phyloP scores from a whole-genome alignment of 1,140 invertebrate species.

The Temnothorax curvispinosus region DNA sequence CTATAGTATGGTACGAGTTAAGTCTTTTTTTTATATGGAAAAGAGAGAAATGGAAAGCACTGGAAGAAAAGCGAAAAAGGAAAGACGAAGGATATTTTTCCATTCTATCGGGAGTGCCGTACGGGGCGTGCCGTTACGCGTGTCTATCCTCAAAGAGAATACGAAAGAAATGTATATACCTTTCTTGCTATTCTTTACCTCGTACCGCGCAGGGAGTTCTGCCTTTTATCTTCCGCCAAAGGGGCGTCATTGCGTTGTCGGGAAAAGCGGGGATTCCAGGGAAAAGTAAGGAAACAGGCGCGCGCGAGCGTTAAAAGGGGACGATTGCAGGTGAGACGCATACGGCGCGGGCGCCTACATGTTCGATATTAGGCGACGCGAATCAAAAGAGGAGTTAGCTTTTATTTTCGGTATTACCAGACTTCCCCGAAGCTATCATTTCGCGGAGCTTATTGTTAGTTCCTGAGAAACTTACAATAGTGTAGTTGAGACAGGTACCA shows the following conservation, averaged over 20 bases:
- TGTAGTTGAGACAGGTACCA: not conserved
- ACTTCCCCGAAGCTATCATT: slow-evolving; percentile 8
- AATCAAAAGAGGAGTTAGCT: slow-evolving; percentile 45
- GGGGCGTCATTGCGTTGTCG: slow-evolving; percentile 50
- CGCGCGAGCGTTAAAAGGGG: slow-evolving; percentile 37
- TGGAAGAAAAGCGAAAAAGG: slow-evolving; percentile 9
- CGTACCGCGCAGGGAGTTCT: slow-evolving; percentile 48
- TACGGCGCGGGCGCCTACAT: slow-evolving; percentile 3
- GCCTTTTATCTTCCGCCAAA: slow-evolving; percentile 65
- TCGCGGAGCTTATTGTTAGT: not conserved
- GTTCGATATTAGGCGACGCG: slow-evolving; percentile 40
- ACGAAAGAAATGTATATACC: slow-evolving; percentile 45
- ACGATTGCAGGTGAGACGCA: slow-evolving; percentile 60
- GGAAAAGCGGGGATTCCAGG: slow-evolving; percentile 4
- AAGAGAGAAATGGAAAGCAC: not conserved
- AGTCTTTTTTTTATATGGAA: not conserved
- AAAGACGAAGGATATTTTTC: slow-evolving; percentile 54
- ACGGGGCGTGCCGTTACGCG: slow-evolving; percentile 44
- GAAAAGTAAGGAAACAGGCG: slow-evolving; percentile 53
- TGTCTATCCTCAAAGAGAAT: slow-evolving; percentile 65
- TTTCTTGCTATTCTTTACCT: slow-evolving; percentile 63
- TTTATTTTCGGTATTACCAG: slow-evolving; percentile 36
- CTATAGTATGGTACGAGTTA: not conserved
- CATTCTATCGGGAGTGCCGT: not conserved
- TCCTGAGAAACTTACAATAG: not conserved